Conservation (phyloP, 2,888 invertebrate species). For the Galeruca laticollis region DNA sequence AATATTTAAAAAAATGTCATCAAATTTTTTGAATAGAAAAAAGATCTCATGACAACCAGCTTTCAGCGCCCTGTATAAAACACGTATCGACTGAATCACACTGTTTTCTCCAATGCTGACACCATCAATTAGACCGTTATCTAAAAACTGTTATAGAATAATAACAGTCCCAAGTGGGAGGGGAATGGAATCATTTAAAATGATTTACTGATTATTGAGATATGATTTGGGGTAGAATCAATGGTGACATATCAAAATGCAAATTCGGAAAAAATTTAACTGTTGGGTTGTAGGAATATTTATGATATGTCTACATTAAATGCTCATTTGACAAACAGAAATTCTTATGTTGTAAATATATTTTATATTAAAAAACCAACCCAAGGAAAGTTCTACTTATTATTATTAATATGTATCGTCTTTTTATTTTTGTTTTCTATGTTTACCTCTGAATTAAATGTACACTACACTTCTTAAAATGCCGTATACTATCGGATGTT, state of each 20-base stretch:
- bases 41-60: not conserved
- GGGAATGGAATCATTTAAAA: conserved; percentile 12
- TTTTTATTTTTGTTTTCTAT: too few species aligned
- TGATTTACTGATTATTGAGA: conserved; percentile 14
- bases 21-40: not conserved
- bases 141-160: conserved; percentile 65
- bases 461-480: too few species aligned
- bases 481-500: too few species aligned
- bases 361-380: too few species aligned
- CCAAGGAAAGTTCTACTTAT: too few species aligned
- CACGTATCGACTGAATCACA: conserved; percentile 60
- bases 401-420: too few species aligned
- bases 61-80: conserved; percentile 45
- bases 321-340: too few species aligned
- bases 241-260: not conserved
- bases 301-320: too few species aligned
- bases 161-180: conserved; percentile 37
- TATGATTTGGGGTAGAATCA: conserved; percentile 2
- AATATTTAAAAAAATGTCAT: too few species aligned
- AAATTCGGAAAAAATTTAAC: not conserved
- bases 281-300: not conserved
- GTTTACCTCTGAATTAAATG: too few species aligned
- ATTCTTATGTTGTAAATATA: too few species aligned
- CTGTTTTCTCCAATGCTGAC: conserved; percentile 65
- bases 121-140: conserved; percentile 67